phyloP scores from a whole-genome alignment of 1,140 invertebrate genomes.

The Macrosteles quadrilineatus region DNA sequence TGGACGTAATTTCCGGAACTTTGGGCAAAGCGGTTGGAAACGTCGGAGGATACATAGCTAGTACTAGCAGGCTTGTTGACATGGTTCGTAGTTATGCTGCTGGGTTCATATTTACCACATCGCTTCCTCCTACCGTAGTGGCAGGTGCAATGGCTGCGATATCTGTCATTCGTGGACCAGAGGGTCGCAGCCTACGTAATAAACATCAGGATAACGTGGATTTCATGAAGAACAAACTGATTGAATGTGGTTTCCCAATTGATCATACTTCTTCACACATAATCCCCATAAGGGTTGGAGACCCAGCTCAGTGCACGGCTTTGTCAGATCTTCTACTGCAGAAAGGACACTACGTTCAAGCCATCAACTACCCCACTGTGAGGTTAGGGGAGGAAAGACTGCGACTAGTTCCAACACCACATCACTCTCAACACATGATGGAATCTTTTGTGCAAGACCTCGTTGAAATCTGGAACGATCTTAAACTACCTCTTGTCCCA shows the following conservation, averaged over 20 bases:
- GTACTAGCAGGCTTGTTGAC: conserved; percentile 77
- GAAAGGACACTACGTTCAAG: conserved; percentile 94
- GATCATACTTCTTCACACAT: conserved; percentile 93
- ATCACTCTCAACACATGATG: conserved; percentile 89
- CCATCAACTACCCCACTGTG: conserved; percentile 98
- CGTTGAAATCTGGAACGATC: conserved; percentile 49
- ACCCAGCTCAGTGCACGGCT: conserved; percentile 75
- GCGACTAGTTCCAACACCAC: conserved; percentile 90
- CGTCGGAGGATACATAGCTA: conserved; percentile 95
- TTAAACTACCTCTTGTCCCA: conserved; percentile 36
- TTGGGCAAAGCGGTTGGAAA: conserved; percentile 95
- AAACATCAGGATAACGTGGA: conserved; percentile 85
- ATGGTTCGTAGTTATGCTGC: conserved; percentile 93
- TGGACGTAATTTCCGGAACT: conserved; percentile 97
- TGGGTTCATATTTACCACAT: conserved; percentile 98
- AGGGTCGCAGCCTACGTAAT: conserved; percentile 76
- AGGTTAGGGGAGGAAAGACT: conserved; percentile 90
- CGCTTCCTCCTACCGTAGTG: conserved; percentile 89
- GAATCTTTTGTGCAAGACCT: conserved; percentile 78
- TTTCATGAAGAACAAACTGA: conserved; percentile 79
- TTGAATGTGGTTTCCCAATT: conserved; percentile 82
- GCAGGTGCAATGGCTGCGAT: conserved; percentile 80
- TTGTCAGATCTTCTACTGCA: conserved; percentile 82
- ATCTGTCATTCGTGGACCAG: conserved; percentile 80
- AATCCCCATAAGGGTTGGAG: conserved; percentile 90